Conservation (phyloP, 2,113 vertebrate species). For the Monarcha castaneiventris region DNA sequence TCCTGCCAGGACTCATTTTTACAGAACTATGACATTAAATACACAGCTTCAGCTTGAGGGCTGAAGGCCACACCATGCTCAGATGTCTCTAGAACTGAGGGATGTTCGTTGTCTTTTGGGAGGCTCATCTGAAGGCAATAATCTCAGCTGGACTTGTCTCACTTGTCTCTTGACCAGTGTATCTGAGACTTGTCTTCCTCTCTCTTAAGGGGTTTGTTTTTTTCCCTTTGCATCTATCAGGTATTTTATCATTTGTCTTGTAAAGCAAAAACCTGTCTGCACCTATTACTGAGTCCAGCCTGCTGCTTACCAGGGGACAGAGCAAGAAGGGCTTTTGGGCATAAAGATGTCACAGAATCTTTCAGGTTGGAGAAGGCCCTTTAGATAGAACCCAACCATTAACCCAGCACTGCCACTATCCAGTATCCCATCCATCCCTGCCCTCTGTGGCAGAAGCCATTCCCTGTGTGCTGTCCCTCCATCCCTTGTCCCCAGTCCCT, state of each 20-base stretch:
- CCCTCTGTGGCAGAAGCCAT: background rate
- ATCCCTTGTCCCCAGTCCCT: background rate
- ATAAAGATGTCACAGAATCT: background rate
- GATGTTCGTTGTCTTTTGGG: accelerated
- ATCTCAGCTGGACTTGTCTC: background rate
- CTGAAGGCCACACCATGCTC: background rate
- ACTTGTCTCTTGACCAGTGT: background rate
- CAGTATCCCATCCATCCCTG: accelerated
- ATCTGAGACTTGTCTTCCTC: too few species aligned
- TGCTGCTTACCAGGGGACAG: conserved; percentile 72
- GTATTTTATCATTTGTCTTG: conserved; percentile 67
- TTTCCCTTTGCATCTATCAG: background rate
- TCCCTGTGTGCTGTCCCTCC: background rate
- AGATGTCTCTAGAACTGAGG: background rate
- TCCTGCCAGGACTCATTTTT: background rate
- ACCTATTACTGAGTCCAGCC: conserved; percentile 44
- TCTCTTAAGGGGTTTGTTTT: too few species aligned
- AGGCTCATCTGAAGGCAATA: background rate
- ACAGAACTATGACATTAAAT: background rate
- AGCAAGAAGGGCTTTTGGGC: conserved; percentile 68
- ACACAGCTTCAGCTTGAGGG: background rate
- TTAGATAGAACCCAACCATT: background rate
- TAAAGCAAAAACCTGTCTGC: conserved; percentile 7
- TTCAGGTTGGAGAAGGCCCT: background rate
- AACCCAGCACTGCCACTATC: background rate